Evolutionary conservation across 2,888 invertebrate genomes (phyloP).

Genomic region (Agriopis aurantiaria): DNA sequence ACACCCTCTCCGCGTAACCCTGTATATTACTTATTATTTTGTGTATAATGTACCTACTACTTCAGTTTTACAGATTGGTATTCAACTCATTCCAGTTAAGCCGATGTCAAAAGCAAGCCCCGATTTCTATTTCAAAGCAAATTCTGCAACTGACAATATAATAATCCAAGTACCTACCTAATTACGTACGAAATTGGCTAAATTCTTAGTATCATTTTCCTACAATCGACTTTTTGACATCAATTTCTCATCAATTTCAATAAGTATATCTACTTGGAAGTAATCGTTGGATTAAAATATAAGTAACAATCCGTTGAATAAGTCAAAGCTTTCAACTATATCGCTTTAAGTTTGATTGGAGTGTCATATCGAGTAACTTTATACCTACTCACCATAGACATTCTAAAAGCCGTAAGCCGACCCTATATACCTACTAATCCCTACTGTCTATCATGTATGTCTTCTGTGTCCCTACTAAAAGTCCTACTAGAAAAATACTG

Average conservation of each 20-base stretch:
- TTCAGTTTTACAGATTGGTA: no score
- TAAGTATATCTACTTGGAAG: conserved; percentile 36
- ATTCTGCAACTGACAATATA: conserved; percentile 3
- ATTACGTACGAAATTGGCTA: background rate
- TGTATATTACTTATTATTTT: no score
- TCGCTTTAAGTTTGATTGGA: conserved; percentile 55
- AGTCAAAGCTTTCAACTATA: conserved; percentile 50
- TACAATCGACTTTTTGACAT: conserved; percentile 5
- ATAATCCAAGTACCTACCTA: conserved; percentile 6
- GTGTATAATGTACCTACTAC: no score
- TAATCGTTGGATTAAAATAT: conserved; percentile 38
- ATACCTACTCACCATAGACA: background rate
- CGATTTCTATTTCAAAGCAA: background rate
- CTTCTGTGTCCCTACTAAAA: no score
- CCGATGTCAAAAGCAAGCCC: no score
- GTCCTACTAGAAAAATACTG: no score
- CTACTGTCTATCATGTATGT: no score
- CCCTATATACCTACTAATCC: no score
- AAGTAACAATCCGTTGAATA: conserved; percentile 40
- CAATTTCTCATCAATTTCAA: conserved; percentile 23
- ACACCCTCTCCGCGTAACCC: no score
- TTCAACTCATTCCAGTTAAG: no score
- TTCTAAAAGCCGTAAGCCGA: background rate
- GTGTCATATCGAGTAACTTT: conserved; percentile 46
- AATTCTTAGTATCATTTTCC: background rate